Percentiles rank a stretch among this genome's conserved stretches.
Conservation (phyloP, 1,140 invertebrate species). For the Brachionus manjavacas region DNA sequence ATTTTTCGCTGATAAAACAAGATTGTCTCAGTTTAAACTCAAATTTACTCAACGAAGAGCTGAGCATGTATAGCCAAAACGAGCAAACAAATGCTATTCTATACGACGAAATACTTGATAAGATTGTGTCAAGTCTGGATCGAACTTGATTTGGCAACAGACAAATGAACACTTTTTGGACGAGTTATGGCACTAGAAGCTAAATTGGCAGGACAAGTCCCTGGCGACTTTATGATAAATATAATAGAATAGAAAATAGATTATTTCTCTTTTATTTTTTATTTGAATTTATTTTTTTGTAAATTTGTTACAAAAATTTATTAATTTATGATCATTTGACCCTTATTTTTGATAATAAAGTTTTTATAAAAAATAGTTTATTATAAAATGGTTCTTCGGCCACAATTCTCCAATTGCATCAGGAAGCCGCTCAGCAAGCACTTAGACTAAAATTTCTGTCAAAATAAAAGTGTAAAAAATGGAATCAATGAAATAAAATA, state of each 20-base stretch:
- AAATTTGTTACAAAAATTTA: not conserved
- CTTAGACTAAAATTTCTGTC: no score
- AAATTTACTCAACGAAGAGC: not conserved
- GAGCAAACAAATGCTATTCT: not conserved
- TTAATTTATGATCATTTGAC: not conserved
- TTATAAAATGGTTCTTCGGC: no score
- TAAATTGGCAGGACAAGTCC: not conserved
- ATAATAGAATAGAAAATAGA: not conserved
- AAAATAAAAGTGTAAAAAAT: no score
- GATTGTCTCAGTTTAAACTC: conserved; percentile 7
- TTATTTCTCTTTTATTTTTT: not conserved
- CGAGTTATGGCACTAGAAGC: not conserved
- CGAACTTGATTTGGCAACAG: not conserved
- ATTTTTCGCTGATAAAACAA: not conserved
- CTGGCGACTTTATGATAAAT: not conserved
- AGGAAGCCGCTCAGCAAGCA: no score
- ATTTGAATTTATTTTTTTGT: not conserved
- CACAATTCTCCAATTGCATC: no score
- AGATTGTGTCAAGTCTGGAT: not conserved
- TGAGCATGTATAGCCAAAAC: not conserved
- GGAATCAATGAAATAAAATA: no score
- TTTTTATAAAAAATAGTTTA: not conserved
- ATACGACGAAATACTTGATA: not conserved
- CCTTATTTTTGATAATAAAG: not conserved
- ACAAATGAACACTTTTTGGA: not conserved